These are phyloP conservation scores for Aurelia aurita complex sp. Pacific DNA, from an alignment of 30 jellyfish, hydroid and myxozoan genomes.

Conservation along the genomic window DNA sequence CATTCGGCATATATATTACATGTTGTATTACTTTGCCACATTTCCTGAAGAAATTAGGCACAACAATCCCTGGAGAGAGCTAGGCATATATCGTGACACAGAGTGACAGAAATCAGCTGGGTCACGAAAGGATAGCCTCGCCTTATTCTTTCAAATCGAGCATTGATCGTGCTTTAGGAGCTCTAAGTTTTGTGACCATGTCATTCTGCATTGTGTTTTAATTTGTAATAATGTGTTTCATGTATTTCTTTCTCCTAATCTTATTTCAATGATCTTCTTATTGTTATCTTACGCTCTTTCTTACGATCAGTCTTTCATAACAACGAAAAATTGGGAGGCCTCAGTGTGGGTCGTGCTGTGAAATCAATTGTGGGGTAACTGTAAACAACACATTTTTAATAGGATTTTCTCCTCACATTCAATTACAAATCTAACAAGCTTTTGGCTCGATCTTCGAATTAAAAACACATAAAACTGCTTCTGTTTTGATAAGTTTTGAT, in stretches of 20 bases:
- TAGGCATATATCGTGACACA: neutral
- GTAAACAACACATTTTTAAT: conserved; percentile 19
- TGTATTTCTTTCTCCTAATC: conserved; percentile 9
- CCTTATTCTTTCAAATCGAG: too few species aligned
- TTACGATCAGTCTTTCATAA: neutral
- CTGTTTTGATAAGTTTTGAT: conserved; percentile 16
- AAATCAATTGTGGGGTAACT: neutral
- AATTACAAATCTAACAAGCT: conserved; percentile 12
- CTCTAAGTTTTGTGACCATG: neutral
- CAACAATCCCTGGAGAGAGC: too few species aligned
- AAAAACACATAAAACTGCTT: conserved; percentile 1
- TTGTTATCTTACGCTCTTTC: neutral
- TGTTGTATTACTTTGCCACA: too few species aligned
- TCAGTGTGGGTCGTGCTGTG: conserved; percentile 5
- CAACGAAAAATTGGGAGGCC: neutral
- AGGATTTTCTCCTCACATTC: conserved; percentile 8
- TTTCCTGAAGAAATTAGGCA: too few species aligned
- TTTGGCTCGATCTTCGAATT: conserved; percentile 1
- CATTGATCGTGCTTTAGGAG: conserved; percentile 5
- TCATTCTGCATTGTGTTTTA: neutral
- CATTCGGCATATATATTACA: too few species aligned
- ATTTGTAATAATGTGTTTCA: neutral
- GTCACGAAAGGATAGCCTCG: conserved; percentile 15
- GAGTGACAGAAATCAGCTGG: conserved; percentile 31
- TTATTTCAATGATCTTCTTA: conserved; percentile 13